Evolutionary conservation across 2,797 vertebrate species (phyloP), one percentile per base, ranked within the genome.

Genomic region (Acomys russatus): DNA sequence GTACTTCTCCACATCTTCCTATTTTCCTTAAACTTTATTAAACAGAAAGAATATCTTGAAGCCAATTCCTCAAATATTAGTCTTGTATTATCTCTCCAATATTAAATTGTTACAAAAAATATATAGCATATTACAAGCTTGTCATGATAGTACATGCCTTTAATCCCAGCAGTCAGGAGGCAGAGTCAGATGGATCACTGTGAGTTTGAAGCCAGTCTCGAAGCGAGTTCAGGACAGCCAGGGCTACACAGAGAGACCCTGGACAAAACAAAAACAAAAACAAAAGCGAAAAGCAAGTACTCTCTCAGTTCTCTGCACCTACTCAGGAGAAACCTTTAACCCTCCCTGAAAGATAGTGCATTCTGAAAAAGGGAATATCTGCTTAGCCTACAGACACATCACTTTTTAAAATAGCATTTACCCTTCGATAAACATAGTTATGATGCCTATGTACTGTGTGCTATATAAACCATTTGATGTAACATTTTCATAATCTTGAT

Each of bases 1-100:
- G 86, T 79, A 87, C 89, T 94, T 89, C 59, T 54, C 63, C 6
- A 71, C 28, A 66, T 76, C 91, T 86, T 33, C 66, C 79, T 54
- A 73, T 68, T 71, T 89, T 84, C 4, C 30, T 73, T 80, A 80
- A 92, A 95, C 56, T 33, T 2, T 0, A 30, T 94, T 59, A 90
- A 22, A 89, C n/a, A 61, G 92, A 61, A 15, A 3, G 2, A 3
- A 1, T 70, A 54, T 59, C 23, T 93, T 85, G 6, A 91, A 92
- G 87, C 1, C 2, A 74, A 6, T 93, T 90, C 14, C 28, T 90
- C 54, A 77, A 71, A 33, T 92, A 73, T 9, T 3, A 71, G 4
- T n/a, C 6, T 79, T 85, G 28, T 33, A 71, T 22, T 59, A 49
- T 38, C 10, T 14, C 25, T 17, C 49, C 3, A 2, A 79, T 64